Base-by-base conservation (phyloP, 2,888 invertebrate genomes). In the Palloptera scutellata region DNA sequence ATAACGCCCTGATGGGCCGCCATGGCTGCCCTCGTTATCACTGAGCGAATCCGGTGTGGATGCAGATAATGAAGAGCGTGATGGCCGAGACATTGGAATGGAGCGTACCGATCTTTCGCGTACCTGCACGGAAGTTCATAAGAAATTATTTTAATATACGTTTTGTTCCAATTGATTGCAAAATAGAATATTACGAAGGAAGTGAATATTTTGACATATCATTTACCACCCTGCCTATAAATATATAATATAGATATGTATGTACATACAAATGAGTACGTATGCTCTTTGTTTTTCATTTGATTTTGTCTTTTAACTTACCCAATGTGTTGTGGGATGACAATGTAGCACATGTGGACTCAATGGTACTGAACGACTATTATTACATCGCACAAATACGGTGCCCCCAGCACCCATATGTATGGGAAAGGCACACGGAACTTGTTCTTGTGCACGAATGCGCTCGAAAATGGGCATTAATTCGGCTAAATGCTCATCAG, bases 391-490 rank as follows among this genome's bases (percentile, higher is more conserved):
- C 85, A 86, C 89, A 87, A 86, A 89, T 86, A 87, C 89, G 86
- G 87, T 89, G 86, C 86, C 89, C 86, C 83, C 89, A 86, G 85
- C 90, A 75, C 88, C 91, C 90, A 94, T 92, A 88, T 93, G 93
- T 86, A 94, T 91, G 83, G 94, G 94, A 87, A 93, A 95, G 83
- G 94, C 93, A 88, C 93, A 94, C 85, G 94, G 94, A 81, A 94
- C 91, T 87, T 94, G 93, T 87, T 95, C 94, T 86, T 93, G 92
- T 86, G 93, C 93, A 85, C 95, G 91, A 86, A 95, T 90, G 87
- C 92, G 92, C 89, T 95, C 95, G 90, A 96, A 95, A 88, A 96
- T 95, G 84, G 95, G 95, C 92, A 92, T 94, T 91, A 96, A 90
- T 89, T 95, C 94, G 88, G 91, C 93, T 91, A 96, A 90, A 89